These are phyloP conservation scores for Camptogramma bilineatum DNA, from an alignment of 2,888 invertebrate genomes.

Conservation along the genomic window DNA sequence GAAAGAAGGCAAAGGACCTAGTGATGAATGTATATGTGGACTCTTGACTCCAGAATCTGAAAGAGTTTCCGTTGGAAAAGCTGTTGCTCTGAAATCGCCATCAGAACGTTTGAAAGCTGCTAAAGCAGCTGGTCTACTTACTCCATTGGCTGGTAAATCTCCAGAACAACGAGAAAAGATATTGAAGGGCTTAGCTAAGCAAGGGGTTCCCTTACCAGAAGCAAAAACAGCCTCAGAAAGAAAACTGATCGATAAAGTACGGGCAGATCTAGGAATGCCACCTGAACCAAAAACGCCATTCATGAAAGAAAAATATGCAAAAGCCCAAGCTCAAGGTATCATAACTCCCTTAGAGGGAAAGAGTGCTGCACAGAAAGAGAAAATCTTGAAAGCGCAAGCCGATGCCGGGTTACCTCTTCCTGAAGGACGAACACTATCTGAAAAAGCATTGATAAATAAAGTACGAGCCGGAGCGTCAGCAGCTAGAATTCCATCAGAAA, in stretches of 20 bases:
- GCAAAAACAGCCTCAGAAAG: slow-evolving; percentile 54
- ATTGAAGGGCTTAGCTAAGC: slow-evolving; percentile 44
- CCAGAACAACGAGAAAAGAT: slow-evolving; percentile 50
- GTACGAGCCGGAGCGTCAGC: slow-evolving; percentile 35
- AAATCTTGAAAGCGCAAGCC: slow-evolving; percentile 45
- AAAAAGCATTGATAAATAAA: slow-evolving; percentile 47
- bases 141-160: slow-evolving; percentile 51
- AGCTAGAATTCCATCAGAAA: slow-evolving; percentile 42
- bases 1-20: slow-evolving; percentile 49
- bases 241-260: slow-evolving; percentile 44
- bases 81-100: slow-evolving; percentile 33
- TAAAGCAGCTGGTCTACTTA: slow-evolving; percentile 43
- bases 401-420: slow-evolving; percentile 48
- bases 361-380: slow-evolving; percentile 47
- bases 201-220: slow-evolving; percentile 52
- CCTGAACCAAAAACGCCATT: slow-evolving; percentile 41
- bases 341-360: slow-evolving; percentile 52
- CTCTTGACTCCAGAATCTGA: slow-evolving; percentile 44
- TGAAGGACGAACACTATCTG: slow-evolving; percentile 51
- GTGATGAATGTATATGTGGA: slow-evolving; percentile 51
- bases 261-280: slow-evolving; percentile 41
- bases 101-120: slow-evolving; percentile 52
- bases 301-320: slow-evolving; percentile 38
- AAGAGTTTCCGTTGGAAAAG: slow-evolving; percentile 35
- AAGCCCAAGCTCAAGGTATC: slow-evolving; percentile 45